These are phyloP conservation scores for Nephrotoma flavescens DNA, from an alignment of 2,888 invertebrate genomes.

Conservation along the genomic window DNA sequence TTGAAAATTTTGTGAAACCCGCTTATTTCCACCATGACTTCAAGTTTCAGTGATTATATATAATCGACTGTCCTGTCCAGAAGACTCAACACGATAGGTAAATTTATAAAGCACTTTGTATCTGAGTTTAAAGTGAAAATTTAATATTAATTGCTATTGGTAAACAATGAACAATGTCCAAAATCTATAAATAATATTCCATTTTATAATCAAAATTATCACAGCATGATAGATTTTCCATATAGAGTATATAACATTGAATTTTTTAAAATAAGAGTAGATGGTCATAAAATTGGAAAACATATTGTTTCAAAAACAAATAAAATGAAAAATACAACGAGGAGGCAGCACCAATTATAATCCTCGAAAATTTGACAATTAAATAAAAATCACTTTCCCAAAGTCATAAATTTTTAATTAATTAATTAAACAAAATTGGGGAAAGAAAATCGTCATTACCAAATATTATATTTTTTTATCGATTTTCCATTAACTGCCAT, in stretches of 20 bases:
- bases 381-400: not conserved
- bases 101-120: too few species aligned
- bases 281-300: not conserved
- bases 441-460: not conserved
- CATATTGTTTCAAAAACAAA: not conserved
- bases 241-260: not conserved
- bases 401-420: not conserved
- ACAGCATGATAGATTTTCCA: not conserved
- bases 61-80: too few species aligned
- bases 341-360: not conserved
- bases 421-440: not conserved
- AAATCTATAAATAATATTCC: too few species aligned
- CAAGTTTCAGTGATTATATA: too few species aligned
- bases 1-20: too few species aligned
- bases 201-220: not conserved
- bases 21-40: too few species aligned
- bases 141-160: too few species aligned
- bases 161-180: too few species aligned
- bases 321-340: not conserved
- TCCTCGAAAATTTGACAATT: not conserved
- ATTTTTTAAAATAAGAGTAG: not conserved
- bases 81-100: too few species aligned
- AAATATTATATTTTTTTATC: not conserved
- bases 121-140: too few species aligned
- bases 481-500: not conserved